Percentiles rank a stretch among this genome's conserved stretches.
phyloP scores from a whole-genome alignment of 2,113 vertebrate genomes.

The Chauna torquata region DNA sequence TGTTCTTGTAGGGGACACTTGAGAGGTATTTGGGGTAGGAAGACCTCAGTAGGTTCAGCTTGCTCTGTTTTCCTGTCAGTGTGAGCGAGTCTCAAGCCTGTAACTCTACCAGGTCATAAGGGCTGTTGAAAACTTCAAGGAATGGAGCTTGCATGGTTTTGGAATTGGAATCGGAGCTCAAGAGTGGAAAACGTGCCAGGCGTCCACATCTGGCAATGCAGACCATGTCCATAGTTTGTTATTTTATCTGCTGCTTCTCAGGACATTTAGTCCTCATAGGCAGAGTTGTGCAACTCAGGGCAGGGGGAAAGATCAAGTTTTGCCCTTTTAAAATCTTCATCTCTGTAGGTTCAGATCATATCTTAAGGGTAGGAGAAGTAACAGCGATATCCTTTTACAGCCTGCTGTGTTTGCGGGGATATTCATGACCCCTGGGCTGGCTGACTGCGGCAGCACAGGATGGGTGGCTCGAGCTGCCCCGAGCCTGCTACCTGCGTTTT shows the following conservation, averaged over 20 bases:
- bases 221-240: background rate
- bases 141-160: background rate
- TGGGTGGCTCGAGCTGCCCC: background rate
- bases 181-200: background rate
- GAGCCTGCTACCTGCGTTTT: background rate
- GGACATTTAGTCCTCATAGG: slow-evolving; percentile 1
- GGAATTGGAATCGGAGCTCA: background rate
- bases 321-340: background rate
- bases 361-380: background rate
- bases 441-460: background rate
- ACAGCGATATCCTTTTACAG: background rate
- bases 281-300: background rate
- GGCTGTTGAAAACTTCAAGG: background rate
- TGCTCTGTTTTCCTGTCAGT: background rate
- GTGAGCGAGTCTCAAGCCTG: background rate
- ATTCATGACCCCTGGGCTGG: background rate
- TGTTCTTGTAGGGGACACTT: background rate
- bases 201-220: slow-evolving; percentile 3
- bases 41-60: background rate
- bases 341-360: background rate
- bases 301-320: background rate
- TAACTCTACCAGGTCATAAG: background rate
- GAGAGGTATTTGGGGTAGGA: background rate
- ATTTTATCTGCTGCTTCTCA: slow-evolving; percentile 9
- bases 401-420: background rate